phyloP scores from a whole-genome alignment of 1,140 invertebrate species.

The Atta cephalotes region DNA sequence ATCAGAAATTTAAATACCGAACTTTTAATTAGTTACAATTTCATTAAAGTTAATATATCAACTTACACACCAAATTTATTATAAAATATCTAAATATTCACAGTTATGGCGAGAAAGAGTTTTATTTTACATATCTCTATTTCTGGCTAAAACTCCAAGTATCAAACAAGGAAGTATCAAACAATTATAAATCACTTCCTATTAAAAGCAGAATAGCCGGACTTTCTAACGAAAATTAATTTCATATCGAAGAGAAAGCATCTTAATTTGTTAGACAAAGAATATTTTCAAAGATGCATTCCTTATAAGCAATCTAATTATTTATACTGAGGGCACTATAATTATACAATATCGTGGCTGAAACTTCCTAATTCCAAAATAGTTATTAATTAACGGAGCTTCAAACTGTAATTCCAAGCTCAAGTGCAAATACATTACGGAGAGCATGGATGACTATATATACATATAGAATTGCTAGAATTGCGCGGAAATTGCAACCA shows the following conservation, averaged over 20 bases:
- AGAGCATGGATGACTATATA: conserved; percentile 42
- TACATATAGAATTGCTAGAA: conserved; percentile 51
- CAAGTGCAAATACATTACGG: conserved; percentile 66
- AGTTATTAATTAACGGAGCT: conserved; percentile 73
- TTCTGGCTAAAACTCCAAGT: background rate
- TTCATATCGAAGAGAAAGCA: background rate
- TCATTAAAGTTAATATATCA: conserved; percentile 20
- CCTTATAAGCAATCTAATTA: conserved; percentile 43
- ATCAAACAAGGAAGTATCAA: conserved; percentile 18
- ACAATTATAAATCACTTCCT: conserved; percentile 25
- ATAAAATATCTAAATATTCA: conserved; percentile 41
- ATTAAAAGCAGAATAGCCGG: conserved; percentile 28
- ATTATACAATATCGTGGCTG: conserved; percentile 67
- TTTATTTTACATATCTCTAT: background rate
- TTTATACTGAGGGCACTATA: conserved; percentile 64
- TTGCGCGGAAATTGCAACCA: conserved; percentile 63
- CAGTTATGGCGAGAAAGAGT: conserved; percentile 16
- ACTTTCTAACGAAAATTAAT: conserved; percentile 23
- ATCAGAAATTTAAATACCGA: conserved; percentile 39
- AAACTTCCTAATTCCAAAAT: conserved; percentile 75
- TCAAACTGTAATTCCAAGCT: conserved; percentile 68
- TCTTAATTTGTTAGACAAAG: conserved; percentile 40
- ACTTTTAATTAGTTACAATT: conserved; percentile 48
- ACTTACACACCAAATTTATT: conserved; percentile 4
- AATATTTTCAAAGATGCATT: conserved; percentile 53